Percentiles rank a stretch among this genome's conserved stretches.
Conservation (phyloP, 2,888 invertebrate genomes). For the Macropis europaea region DNA sequence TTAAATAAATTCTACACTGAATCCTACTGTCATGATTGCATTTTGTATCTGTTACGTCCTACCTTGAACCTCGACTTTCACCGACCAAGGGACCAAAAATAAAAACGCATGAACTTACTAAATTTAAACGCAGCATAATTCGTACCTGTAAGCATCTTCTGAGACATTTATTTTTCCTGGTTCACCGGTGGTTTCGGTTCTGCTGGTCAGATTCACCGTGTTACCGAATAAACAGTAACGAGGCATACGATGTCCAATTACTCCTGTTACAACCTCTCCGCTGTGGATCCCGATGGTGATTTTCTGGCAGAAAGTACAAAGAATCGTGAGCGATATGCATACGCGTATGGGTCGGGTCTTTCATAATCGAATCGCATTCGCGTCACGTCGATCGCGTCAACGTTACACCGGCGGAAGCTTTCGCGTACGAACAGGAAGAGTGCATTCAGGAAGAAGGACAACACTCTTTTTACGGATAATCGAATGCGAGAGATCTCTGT, state of each 20-base stretch:
- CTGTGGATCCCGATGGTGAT: slow-evolving; percentile 97
- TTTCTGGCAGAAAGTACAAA: slow-evolving; percentile 83
- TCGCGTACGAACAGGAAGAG: slow-evolving; percentile 38
- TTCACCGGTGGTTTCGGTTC: slow-evolving; percentile 95
- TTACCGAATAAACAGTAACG: slow-evolving; percentile 95
- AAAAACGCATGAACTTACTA: background rate
- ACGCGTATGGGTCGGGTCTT: slow-evolving; percentile 1
- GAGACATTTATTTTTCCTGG: slow-evolving; percentile 95
- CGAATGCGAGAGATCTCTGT: slow-evolving; percentile 3
- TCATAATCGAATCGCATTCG: slow-evolving; percentile 1
- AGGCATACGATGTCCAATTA: slow-evolving; percentile 96
- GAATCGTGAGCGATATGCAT: too few relatives aligned
- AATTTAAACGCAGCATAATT: slow-evolving; percentile 18
- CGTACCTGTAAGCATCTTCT: slow-evolving; percentile 93
- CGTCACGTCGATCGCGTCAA: slow-evolving; percentile 31
- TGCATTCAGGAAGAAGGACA: slow-evolving; percentile 37
- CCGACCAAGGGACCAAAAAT: background rate
- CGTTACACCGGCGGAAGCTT: slow-evolving; percentile 29
- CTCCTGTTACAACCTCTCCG: slow-evolving; percentile 96
- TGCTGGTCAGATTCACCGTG: slow-evolving; percentile 95
- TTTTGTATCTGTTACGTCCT: too few relatives aligned
- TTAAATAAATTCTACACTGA: too few relatives aligned
- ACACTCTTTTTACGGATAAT: slow-evolving; percentile 41
- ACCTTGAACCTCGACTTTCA: background rate
- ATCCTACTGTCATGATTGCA: too few relatives aligned